Evolutionary conservation across 2,888 invertebrate species (phyloP).

Genomic region (Spatulosminthurus flaviceps): DNA sequence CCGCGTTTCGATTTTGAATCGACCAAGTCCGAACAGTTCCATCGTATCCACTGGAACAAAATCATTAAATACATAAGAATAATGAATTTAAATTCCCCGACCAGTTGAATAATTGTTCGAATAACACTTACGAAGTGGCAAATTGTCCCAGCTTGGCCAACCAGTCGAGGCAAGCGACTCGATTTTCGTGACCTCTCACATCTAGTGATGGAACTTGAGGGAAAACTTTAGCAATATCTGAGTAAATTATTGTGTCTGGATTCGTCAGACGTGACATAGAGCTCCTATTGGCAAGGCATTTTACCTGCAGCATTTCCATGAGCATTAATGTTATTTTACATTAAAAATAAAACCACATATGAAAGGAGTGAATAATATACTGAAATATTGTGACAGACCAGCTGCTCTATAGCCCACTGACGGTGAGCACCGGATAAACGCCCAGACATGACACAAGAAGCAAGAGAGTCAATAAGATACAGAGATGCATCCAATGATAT

Average conservation of each 20-base stretch:
- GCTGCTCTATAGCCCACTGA: slow-evolving; percentile 73
- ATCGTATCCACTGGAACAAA: slow-evolving; percentile 69
- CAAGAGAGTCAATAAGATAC: slow-evolving; percentile 72
- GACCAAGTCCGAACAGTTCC: slow-evolving; percentile 73
- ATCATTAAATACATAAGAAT: no score
- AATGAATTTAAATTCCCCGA: not conserved
- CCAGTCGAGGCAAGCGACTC: slow-evolving; percentile 68
- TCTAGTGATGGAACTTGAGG: slow-evolving; percentile 66
- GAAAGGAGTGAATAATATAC: not conserved
- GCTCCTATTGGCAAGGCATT: slow-evolving; percentile 67
- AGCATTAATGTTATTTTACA: not conserved
- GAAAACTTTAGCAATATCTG: slow-evolving; percentile 70
- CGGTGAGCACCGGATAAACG: slow-evolving; percentile 69
- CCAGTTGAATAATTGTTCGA: slow-evolving; percentile 29
- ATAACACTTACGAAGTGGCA: slow-evolving; percentile 68
- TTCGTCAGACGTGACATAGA: slow-evolving; percentile 64
- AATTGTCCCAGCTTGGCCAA: slow-evolving; percentile 68
- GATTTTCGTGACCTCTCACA: slow-evolving; percentile 71
- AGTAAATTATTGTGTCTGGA: slow-evolving; percentile 68
- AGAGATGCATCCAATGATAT: slow-evolving; percentile 66
- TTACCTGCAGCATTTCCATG: slow-evolving; percentile 63
- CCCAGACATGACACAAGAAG: slow-evolving; percentile 72
- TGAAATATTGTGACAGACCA: slow-evolving; percentile 66
- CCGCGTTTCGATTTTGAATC: slow-evolving; percentile 66
- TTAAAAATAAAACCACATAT: no score